These are phyloP conservation scores for Drosophila mauritiana DNA, from an alignment of 1,140 invertebrate species.

Conservation along the genomic window DNA sequence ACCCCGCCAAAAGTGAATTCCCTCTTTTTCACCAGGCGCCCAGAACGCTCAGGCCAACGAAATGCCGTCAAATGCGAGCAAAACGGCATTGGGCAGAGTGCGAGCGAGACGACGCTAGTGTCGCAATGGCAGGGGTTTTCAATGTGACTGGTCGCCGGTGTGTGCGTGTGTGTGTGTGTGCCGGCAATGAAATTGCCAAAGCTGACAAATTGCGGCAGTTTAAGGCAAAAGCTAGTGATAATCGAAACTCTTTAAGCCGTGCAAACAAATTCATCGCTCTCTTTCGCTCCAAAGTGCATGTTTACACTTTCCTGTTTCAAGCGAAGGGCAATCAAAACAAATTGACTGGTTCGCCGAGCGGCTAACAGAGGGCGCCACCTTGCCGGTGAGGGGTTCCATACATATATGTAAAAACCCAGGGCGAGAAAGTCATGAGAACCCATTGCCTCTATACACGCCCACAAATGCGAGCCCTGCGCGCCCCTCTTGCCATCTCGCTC, in stretches of 20 bases:
- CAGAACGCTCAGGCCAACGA: conserved; percentile 57
- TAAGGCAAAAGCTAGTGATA: conserved; percentile 33
- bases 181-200: conserved; percentile 46
- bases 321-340: conserved; percentile 38
- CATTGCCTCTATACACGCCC: conserved; percentile 47
- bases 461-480: conserved; percentile 49
- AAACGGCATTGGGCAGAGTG: conserved; percentile 33
- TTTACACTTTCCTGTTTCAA: not conserved
- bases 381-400: conserved; percentile 12
- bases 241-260: conserved; percentile 34
- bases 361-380: conserved; percentile 51
- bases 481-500: conserved; percentile 30
- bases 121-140: conserved; percentile 70
- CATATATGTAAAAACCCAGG: conserved; percentile 32
- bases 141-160: conserved; percentile 71
- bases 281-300: not conserved
- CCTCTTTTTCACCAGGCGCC: conserved; percentile 84
- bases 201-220: conserved; percentile 54
- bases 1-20: conserved; percentile 85
- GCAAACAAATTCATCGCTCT: conserved; percentile 25
- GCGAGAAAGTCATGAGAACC: conserved; percentile 45
- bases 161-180: conserved; percentile 43
- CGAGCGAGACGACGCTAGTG: conserved; percentile 53
- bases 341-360: conserved; percentile 21
- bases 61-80: conserved; percentile 43